These are phyloP conservation scores for Glaucomys volans DNA, from an alignment of 2,113 vertebrate species.

Conservation along the genomic window DNA sequence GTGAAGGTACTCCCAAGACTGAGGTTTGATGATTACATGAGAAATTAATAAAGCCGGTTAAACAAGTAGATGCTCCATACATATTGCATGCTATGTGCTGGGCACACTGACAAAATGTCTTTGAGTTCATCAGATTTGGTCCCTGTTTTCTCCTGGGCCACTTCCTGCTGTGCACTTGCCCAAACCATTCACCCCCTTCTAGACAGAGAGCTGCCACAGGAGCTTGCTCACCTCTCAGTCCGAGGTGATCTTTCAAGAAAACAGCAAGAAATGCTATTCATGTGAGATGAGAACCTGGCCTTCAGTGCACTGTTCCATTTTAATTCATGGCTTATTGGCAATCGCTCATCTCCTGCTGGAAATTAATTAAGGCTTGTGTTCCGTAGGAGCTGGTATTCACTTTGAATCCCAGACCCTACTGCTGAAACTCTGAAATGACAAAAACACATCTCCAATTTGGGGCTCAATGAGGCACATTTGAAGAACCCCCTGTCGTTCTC, in stretches of 20 bases:
- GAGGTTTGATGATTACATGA: neutral
- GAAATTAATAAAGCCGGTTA: neutral
- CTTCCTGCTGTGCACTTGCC: neutral
- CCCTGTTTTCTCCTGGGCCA: neutral
- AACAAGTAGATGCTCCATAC: neutral
- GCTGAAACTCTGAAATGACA: conserved; percentile 66
- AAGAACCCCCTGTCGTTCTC: conserved; percentile 64
- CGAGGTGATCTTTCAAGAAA: conserved; percentile 69
- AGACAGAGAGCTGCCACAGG: neutral
- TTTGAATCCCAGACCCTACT: conserved; percentile 70
- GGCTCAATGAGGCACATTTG: conserved; percentile 49
- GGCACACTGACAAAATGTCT: neutral
- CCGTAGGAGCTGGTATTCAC: conserved; percentile 61
- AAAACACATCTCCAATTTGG: conserved; percentile 71
- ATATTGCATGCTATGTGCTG: neutral
- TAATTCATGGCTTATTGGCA: conserved; percentile 75
- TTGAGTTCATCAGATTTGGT: neutral
- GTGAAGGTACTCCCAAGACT: neutral
- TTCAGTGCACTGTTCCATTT: conserved; percentile 60
- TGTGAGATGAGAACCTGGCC: conserved; percentile 59
- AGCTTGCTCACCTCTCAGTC: conserved; percentile 21
- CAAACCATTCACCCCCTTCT: neutral
- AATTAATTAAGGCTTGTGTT: conserved; percentile 80
- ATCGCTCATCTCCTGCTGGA: conserved; percentile 70
- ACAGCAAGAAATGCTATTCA: conserved; percentile 65